Evolutionary conservation across 2,888 invertebrate genomes (phyloP), one percentile per base, ranked within the genome.

Genomic region (Pterobdella sp.): DNA sequence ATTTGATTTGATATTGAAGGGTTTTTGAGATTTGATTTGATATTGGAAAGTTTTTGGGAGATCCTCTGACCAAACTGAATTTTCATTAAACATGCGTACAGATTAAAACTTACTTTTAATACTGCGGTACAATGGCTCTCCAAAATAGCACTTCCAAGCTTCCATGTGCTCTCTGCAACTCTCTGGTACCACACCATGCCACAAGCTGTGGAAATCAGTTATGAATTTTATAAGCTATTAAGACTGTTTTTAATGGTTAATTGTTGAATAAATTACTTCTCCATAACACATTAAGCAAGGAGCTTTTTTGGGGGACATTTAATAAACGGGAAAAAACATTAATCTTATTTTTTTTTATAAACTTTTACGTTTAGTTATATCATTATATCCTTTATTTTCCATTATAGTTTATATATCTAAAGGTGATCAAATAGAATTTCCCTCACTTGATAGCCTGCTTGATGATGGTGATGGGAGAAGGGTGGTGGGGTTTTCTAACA

Each of bases 111-210:
- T 85, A 91, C 90, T 88, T 83, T 90, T 89, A 32, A 94, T 85
- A 10, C 91, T 90, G 22, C 92, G 90, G 83, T 94, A 94, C 1
- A 94, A 85, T 32, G 90, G 87, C 82, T 94, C 93, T 3, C 94
- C 94, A 80, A 94, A 94, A 82, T 92, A 94, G 81, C 94, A 94
- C 76, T 91, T 87, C 94, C 94, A 94, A 0, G 91, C 90, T 79
- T 93, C 91, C 0, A 86, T 84, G 67, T 88, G 86, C 1, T 76
- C 77, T 32, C 87, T 87, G 82, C 94, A 94, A 18, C 89, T 87
- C 65, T 87, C 87, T 0, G 94, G 93, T 68, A 94, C 88, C 70
- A 88, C 88, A 0, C 92, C 92, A 75, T 88, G 87, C 92, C 78
- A 78, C 42, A 75, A 64, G 26, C 77, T 78, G 34, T 10, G 22